A percentile compares a stretch with the other conserved stretches of the same genome.
phyloP scores from a whole-genome alignment of 2,888 invertebrate species.

The Tanytarsus gracilentus region DNA sequence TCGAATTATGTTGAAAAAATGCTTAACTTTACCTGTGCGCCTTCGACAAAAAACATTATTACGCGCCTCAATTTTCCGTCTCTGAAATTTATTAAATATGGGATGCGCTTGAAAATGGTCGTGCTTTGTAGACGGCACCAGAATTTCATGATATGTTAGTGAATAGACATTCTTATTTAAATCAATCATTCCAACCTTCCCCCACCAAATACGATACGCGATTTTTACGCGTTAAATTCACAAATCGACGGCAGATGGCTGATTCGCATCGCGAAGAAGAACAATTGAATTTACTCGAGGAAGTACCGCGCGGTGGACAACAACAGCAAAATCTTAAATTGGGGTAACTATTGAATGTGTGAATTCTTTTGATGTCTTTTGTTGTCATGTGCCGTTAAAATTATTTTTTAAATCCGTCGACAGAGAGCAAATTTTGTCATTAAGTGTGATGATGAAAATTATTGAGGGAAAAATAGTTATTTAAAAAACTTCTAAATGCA shows the following conservation, averaged over 20 bases:
- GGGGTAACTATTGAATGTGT: conserved; percentile 64
- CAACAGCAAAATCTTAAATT: conserved; percentile 81
- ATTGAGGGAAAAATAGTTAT: too few species aligned
- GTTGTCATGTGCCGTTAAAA: too few species aligned
- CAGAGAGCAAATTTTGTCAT: too few species aligned
- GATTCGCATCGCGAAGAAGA: conserved; percentile 94
- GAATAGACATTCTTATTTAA: conserved; percentile 26
- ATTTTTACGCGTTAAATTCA: conserved; percentile 6
- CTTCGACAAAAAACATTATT: neutral
- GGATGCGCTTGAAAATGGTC: conserved; percentile 4
- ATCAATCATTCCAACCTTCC: conserved; percentile 4
- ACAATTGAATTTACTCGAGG: conserved; percentile 92
- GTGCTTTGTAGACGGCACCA: conserved; percentile 26
- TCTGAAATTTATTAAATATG: too few species aligned
- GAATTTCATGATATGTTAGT: conserved; percentile 23
- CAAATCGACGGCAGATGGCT: conserved; percentile 72
- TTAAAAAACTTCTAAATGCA: too few species aligned
- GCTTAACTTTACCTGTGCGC: too few species aligned
- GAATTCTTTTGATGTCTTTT: neutral
- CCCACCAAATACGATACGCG: neutral
- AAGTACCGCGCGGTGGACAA: conserved; percentile 78
- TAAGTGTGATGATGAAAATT: too few species aligned
- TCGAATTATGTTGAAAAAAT: neutral
- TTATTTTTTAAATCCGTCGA: too few species aligned
- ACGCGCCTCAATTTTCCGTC: neutral